Conservation (phyloP, 1,140 invertebrate species). For the Protaetia brevitarsis region DNA sequence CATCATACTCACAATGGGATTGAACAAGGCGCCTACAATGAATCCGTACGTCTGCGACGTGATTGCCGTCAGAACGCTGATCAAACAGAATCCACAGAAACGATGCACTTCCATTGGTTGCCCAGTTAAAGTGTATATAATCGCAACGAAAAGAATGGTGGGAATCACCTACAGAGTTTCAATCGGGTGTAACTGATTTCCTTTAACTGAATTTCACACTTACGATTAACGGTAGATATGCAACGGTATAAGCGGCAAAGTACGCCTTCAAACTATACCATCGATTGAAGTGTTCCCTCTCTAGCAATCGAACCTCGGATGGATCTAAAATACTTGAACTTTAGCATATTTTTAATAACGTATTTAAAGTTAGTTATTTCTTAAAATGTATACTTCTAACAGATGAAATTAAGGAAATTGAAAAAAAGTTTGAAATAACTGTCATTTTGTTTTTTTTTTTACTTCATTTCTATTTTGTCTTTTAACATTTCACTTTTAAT, state of each 20-base stretch:
- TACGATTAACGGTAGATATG: conserved; percentile 17
- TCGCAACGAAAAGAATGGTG: conserved; percentile 44
- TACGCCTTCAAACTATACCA: conserved; percentile 22
- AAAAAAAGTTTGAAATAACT: too few relatives aligned
- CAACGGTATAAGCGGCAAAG: not conserved
- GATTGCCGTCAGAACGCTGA: conserved; percentile 58
- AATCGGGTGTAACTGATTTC: conserved; percentile 55
- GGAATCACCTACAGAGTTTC: conserved; percentile 40
- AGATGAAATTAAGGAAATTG: too few relatives aligned
- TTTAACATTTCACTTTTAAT: too few relatives aligned
- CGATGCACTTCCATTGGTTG: conserved; percentile 47
- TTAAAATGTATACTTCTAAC: too few relatives aligned
- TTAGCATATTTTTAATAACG: too few relatives aligned
- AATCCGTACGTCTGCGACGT: conserved; percentile 70
- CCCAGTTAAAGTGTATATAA: conserved; percentile 47
- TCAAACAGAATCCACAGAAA: conserved; percentile 41
- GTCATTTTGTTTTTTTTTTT: too few relatives aligned
- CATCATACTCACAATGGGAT: conserved; percentile 59
- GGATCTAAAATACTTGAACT: conserved; percentile 7
- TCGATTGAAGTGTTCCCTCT: conserved; percentile 17
- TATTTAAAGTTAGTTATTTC: too few relatives aligned
- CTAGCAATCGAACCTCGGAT: conserved; percentile 1
- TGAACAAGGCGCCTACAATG: conserved; percentile 63
- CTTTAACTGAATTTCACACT: conserved; percentile 43
- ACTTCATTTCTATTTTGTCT: too few relatives aligned